Evolutionary conservation across 1,140 invertebrate genomes (phyloP), one percentile per base, ranked within the genome.

Genomic region (Notospermus geniculatus): DNA sequence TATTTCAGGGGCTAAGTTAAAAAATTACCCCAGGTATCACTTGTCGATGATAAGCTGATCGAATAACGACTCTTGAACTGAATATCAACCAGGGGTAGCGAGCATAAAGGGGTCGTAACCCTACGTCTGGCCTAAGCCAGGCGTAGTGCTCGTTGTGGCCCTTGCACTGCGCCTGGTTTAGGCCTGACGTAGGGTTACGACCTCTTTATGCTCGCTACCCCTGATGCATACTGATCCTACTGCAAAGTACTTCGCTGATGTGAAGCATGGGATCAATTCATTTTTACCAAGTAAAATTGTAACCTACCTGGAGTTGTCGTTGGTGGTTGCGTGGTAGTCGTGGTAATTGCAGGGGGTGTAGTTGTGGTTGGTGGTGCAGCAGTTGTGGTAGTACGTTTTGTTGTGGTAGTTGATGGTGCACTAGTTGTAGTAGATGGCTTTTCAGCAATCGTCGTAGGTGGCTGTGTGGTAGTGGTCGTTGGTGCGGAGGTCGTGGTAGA

Each of bases 271-370:
- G n/a, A n/a, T n/a, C n/a, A n/a, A n/a, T n/a, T n/a, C n/a, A n/a
- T n/a, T n/a, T n/a, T n/a, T n/a, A n/a, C n/a, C n/a, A n/a, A n/a
- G n/a, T n/a, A n/a, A n/a, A n/a, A n/a, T n/a, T n/a, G n/a, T 29
- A 23, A n/a, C 22, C 25, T 25, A 27, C 22, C 22, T 5, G 9
- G 9, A n/a, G 54, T 22, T 5, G 56, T 19, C 2, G 56, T 23
- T 4, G 56, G 45, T 57, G 56, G 30, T 57, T 2, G 2, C 13
- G 29, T 41, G n/a, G 56, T 39, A 17, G 19, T 57, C 4, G 56
- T 22, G 5, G 29, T 41, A 11, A 13, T 36, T 7, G 56, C 13
- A 11, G 22, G n/a, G 7, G 28, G 45, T 57, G 19, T 41, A 23
- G 19, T 41, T 45, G 56, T 23, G 15, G 56, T 36, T 13, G 22